These are phyloP conservation scores for Macaca fascicularis DNA, from an alignment of 2,113 vertebrate species.

Conservation along the genomic window DNA sequence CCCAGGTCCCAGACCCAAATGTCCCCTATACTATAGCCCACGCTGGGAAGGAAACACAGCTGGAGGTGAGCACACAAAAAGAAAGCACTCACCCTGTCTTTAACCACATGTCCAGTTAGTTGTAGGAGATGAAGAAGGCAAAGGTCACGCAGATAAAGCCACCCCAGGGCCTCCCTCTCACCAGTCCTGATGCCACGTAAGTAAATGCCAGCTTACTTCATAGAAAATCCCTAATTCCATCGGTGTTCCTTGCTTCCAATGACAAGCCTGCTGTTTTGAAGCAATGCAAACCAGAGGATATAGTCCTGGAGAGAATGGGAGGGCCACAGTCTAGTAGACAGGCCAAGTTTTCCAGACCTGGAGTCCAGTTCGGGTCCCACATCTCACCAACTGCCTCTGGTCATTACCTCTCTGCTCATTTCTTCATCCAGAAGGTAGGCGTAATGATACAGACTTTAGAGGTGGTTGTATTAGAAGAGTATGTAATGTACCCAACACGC, in stretches of 20 bases:
- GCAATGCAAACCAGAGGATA: background rate
- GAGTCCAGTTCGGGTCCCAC: background rate
- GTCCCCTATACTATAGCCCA: background rate
- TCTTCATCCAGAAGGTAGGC: background rate
- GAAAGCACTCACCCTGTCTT: background rate
- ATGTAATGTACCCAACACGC: too few relatives aligned
- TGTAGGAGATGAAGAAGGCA: background rate
- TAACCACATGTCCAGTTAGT: background rate
- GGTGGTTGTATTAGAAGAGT: rapidly evolving
- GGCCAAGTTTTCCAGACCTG: background rate
- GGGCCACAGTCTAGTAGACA: background rate
- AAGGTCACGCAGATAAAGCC: background rate
- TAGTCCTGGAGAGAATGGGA: background rate
- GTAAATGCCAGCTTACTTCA: background rate
- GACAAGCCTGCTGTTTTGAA: background rate
- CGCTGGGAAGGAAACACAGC: background rate
- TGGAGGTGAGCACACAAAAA: background rate
- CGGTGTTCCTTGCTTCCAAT: background rate
- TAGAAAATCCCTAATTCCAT: background rate
- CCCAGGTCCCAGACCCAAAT: background rate
- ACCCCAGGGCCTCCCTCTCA: background rate
- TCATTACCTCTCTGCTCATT: background rate
- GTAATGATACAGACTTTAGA: background rate
- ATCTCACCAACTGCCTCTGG: background rate
- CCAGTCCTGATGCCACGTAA: background rate